Base-by-base conservation (phyloP, 2,888 invertebrate genomes). In the Papilio elwesi region DNA sequence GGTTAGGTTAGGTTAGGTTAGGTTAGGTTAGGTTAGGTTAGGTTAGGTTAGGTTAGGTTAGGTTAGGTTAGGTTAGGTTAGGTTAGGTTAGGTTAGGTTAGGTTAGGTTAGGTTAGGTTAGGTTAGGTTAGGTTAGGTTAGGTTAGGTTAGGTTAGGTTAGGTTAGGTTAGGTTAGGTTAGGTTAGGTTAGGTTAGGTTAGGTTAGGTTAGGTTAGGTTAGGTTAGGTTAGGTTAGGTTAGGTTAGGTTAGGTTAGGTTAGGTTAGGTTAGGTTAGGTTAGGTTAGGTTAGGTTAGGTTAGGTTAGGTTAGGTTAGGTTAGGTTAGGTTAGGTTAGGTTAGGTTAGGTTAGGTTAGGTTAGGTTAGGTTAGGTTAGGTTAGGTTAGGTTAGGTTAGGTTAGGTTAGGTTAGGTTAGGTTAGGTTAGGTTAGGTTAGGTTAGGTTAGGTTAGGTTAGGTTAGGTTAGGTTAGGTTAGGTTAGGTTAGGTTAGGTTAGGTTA, bases 381-480 rank as follows among this genome's bases (percentile, higher is more conserved):
- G 75, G 74, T 74, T 70, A 71, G 73, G 64, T n/a, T n/a, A n/a
- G 68, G 71, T 75, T 75, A 75, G 75, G 74, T 75, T 74, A 74
- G 75, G 76, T 77, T 77, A 74, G 74, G 75, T 77, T 77, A 75
- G 75, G 74, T 75, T 74, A 76, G 77, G 73, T 73, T 74, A 73
- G 76, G 75, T 75, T 74, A 73, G 74, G 76, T 74, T 77, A 74
- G 75, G 77, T 77, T 77, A 75, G 76, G n/a, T n/a, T n/a, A n/a
- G n/a, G n/a, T n/a, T n/a, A 74, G 73, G 70, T 71, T 77, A 75
- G 77, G 76, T 77, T 77, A 75, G 76, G 77, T 77, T 77, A 75
- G 76, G 76, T 77, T 76, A 74, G 77, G 77, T 77, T 76, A 75
- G 76, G 76, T 75, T 74, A 71, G 76, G 76, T 74, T 76, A 74